Evolutionary conservation across 2,888 invertebrate species (phyloP).

Genomic region (Coleophora flavipennella): DNA sequence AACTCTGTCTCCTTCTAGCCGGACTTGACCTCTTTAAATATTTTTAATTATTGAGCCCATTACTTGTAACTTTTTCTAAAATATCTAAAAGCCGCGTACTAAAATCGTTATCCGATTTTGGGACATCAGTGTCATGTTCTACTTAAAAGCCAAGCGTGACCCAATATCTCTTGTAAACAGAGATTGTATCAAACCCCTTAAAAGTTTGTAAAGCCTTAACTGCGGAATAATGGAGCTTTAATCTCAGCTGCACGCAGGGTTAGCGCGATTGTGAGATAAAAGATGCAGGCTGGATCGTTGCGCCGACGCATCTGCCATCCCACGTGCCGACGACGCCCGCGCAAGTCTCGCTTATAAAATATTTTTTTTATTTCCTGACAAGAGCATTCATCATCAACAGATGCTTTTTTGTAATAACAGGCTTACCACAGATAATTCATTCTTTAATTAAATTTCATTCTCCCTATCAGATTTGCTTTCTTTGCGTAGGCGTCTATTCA

Average conservation of each 20-base stretch:
- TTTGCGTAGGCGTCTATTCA: constrained; percentile 29
- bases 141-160: constrained; percentile 14
- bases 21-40: constrained; percentile 58
- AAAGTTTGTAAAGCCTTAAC: constrained; percentile 32
- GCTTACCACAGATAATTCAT: constrained; percentile 45
- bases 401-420: constrained; percentile 57
- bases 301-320: constrained; percentile 64
- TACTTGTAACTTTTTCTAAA: not conserved
- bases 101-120: constrained; percentile 14
- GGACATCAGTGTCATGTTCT: constrained; percentile 14
- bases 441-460: constrained; percentile 56
- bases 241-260: constrained; percentile 46
- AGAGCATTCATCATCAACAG: constrained; percentile 63
- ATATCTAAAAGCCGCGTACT: not conserved
- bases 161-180: constrained; percentile 17
- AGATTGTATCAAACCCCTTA: constrained; percentile 31
- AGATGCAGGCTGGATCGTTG: constrained; percentile 22
- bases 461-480: constrained; percentile 33
- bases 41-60: no score
- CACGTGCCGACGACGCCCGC: constrained; percentile 65
- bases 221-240: constrained; percentile 49
- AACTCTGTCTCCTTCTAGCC: constrained; percentile 51
- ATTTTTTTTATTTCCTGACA: constrained; percentile 46
- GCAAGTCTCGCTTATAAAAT: constrained; percentile 45
- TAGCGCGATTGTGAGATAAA: constrained; percentile 48